Base-by-base conservation (phyloP, 2,113 vertebrate species). In the Tragulus kanchil region DNA sequence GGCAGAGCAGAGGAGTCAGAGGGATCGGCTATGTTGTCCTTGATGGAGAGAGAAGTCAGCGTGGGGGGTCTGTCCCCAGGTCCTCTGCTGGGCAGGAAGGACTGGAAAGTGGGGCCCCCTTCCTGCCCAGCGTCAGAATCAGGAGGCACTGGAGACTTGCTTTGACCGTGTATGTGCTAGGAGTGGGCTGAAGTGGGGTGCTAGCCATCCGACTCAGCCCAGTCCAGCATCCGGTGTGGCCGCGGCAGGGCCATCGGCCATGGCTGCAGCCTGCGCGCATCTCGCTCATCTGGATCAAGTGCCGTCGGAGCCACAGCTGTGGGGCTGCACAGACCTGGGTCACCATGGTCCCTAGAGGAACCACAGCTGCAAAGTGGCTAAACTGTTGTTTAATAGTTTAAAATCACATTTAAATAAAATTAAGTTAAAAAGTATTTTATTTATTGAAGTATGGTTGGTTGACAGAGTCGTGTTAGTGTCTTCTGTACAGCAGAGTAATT, bases 231-330 rank as follows among this genome's bases (percentile, higher is more conserved):
- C 11, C 0, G 0, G 50, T 0, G 17, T 1, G 52, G 45, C 71
- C 5, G 0, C 59, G 8, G 11, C 10, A 10, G 64, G 84, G 16
- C 12, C 1, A 0, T 6, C 3, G 3, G 19, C 45, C 0, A 0
- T 7, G 21, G 28, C 3, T 25, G 12, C 0, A 0, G 13, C 21
- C 48, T 3, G 9, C 0, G 1, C 0, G 17, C 8, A 1, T 13
- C 9, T 0, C 11, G 8, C 58, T 28, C 1, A 0, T 45, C 54
- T 23, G n/a, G n/a, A 15, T 31, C 64, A 15, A 9, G 9, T 4
- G 13, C 6, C 2, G 90, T 5, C 50, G 8, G 23, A 58, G 8
- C 26, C 25, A 3, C 16, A 25, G 65, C 36, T 0, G 1, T 26
- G 45, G 11, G 6, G 14, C 10, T 4, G 45, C 45, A 3, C 17